phyloP scores from a whole-genome alignment of 2,888 invertebrate species.

The Gasteruption jaculator region DNA sequence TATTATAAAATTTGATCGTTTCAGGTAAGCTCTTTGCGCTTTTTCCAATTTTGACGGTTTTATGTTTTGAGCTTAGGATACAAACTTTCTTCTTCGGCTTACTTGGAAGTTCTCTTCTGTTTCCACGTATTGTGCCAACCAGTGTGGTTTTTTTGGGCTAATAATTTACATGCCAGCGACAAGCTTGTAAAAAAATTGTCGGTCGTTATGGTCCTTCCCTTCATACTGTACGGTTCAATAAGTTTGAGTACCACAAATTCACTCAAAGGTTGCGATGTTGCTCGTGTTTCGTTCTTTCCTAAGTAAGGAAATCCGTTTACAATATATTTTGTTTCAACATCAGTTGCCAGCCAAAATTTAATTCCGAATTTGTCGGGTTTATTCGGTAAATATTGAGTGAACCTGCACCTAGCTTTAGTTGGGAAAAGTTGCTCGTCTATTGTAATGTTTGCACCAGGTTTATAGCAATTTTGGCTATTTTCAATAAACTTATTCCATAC shows the following conservation, averaged over 20 bases:
- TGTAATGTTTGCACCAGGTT: conserved; percentile 20
- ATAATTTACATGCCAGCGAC: too few relatives aligned
- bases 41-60: conserved; percentile 26
- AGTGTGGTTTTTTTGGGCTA: too few relatives aligned
- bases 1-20: conserved; percentile 25
- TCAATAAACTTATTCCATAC: conserved; percentile 26
- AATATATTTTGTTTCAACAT: conserved; percentile 22
- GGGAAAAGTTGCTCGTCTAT: conserved; percentile 31
- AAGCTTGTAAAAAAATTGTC: conserved; percentile 13
- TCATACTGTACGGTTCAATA: conserved; percentile 19
- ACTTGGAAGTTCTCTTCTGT: too few relatives aligned
- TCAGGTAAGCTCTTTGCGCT: conserved; percentile 24
- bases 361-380: conserved; percentile 27
- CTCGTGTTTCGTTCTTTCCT: conserved; percentile 23
- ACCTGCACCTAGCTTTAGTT: conserved; percentile 32
- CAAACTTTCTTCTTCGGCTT: conserved; percentile 28
- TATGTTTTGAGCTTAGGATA: conserved; percentile 27
- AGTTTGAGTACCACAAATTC: conserved; percentile 24
- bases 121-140: too few relatives aligned
- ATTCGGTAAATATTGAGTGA: conserved; percentile 35
- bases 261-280: conserved; percentile 15
- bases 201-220: conserved; percentile 15
- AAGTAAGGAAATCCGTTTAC: conserved; percentile 23
- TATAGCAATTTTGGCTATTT: conserved; percentile 21
- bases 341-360: conserved; percentile 23